These are phyloP conservation scores for Eumeta japonica DNA, from an alignment of 1,140 invertebrate species.

Conservation along the genomic window DNA sequence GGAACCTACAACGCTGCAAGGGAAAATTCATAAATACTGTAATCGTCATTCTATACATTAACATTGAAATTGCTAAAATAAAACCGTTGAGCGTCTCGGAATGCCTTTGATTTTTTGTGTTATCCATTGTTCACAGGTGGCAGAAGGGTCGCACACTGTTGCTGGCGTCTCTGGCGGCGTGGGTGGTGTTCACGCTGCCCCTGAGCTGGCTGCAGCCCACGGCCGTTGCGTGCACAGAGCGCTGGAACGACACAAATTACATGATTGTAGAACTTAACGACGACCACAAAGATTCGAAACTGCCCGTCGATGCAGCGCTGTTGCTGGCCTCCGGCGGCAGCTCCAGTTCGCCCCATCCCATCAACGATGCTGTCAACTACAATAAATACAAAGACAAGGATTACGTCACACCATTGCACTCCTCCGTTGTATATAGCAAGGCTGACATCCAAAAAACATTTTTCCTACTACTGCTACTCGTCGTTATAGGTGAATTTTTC, in stretches of 20 bases:
- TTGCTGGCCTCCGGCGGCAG: slow-evolving; percentile 20
- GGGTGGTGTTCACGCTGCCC: slow-evolving; percentile 95
- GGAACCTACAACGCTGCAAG: no score
- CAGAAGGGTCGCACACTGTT: slow-evolving; percentile 85
- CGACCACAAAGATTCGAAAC: slow-evolving; percentile 32
- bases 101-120: no score
- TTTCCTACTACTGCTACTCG: slow-evolving; percentile 87
- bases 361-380: slow-evolving; percentile 81
- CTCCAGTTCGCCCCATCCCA: slow-evolving; percentile 70
- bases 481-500: slow-evolving; percentile 97
- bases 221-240: slow-evolving; percentile 81
- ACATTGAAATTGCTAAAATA: not conserved
- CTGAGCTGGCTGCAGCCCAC: slow-evolving; percentile 93
- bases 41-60: no score
- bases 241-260: slow-evolving; percentile 69
- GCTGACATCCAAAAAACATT: slow-evolving; percentile 95
- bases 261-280: slow-evolving; percentile 55
- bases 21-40: no score
- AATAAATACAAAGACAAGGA: slow-evolving; percentile 69
- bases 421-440: slow-evolving; percentile 83
- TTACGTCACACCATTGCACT: slow-evolving; percentile 90
- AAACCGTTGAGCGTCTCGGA: slow-evolving; percentile 2
- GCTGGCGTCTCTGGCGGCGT: slow-evolving; percentile 87
- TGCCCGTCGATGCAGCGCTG: slow-evolving; percentile 17
- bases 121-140: no score